Percentiles rank a stretch among this genome's conserved stretches.
Evolutionary conservation across 2,888 invertebrate species (phyloP).

Genomic region (Aphodius sticticus): DNA sequence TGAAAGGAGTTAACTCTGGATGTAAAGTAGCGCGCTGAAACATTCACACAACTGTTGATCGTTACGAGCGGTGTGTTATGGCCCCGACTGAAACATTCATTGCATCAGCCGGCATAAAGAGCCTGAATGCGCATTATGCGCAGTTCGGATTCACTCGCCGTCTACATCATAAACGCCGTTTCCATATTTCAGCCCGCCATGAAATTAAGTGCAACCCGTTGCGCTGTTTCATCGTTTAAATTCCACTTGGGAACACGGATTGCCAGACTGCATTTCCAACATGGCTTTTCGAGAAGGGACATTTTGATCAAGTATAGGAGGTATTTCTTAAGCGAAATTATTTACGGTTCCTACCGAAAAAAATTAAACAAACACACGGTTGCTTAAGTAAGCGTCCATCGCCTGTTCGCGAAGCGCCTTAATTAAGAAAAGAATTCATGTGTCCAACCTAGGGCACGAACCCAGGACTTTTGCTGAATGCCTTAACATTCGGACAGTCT

Average conservation of each 20-base stretch:
- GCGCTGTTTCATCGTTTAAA: background rate
- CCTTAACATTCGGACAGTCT: too few species aligned
- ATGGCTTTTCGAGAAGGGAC: too few species aligned
- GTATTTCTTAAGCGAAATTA: too few species aligned
- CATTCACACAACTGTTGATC: slow-evolving; percentile 35
- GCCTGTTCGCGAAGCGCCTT: too few species aligned
- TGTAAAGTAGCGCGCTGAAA: slow-evolving; percentile 33
- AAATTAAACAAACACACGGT: too few species aligned
- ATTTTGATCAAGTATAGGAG: too few species aligned
- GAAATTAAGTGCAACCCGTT: background rate
- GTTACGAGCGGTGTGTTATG: slow-evolving; percentile 32
- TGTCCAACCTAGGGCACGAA: too few species aligned
- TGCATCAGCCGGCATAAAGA: slow-evolving; percentile 12
- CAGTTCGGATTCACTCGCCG: background rate
- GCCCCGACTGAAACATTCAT: slow-evolving; percentile 36
- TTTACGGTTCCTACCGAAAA: too few species aligned
- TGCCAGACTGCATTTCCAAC: too few species aligned
- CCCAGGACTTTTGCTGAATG: too few species aligned
- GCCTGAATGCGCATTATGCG: background rate
- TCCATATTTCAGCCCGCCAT: background rate
- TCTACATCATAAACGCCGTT: background rate
- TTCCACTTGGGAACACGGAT: background rate
- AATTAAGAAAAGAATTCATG: too few species aligned
- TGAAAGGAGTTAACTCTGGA: slow-evolving; percentile 32
- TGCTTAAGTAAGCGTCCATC: too few species aligned